Base-by-base conservation (phyloP, 92 coral and sea anemone genomes). In the Epizoanthus rinbou region DNA sequence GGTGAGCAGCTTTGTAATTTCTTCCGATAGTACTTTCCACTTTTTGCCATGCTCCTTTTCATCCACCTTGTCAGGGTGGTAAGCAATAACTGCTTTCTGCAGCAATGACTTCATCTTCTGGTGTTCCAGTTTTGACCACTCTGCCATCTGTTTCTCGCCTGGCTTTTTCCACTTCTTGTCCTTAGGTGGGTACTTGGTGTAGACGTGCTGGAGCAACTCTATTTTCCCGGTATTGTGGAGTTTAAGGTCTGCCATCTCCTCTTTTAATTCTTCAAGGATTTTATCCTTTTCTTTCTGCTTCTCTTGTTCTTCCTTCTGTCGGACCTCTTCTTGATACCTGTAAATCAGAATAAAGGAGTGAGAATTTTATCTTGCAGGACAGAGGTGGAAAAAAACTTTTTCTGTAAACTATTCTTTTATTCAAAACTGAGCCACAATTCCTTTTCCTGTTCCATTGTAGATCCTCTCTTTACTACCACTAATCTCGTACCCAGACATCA, bases 1-100 rank as follows among this genome's bases (percentile, higher is more conserved):
- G 45, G 78, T 88, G 47, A 92, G 80, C 80, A 87, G 72, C 69
- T 94, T 94, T 25, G 95, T 89, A 41, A 91, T 91, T 63, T 94
- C 98, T 64, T 90, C 96, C 18, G 91, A 92, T 9, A 94, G 86
- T 1, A 92, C 88, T 67, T 92, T 86, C 98, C 98, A 94, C 15
- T 91, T 91, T 83, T 72, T 90, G 5, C 98, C 98, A 62, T 91
- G 87, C 13, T 84, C 62, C 14, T 73, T 87, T n/a, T 80, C 92
- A 60, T 87, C 76, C 10, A 94, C 88, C 64, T 87, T 86, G 37
- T 94, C 98, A 2, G 98, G 98, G 73, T 94, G 98, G 78, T 94
- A 94, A 52, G 73, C 86, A 59, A 69, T 60, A 22, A 94, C 66
- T 4, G 85, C 91, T 52, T 89, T 89, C 14, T 63, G 57, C 8